Conservation (phyloP, 2,797 vertebrate species). For the Enteromius treurensis region DNA sequence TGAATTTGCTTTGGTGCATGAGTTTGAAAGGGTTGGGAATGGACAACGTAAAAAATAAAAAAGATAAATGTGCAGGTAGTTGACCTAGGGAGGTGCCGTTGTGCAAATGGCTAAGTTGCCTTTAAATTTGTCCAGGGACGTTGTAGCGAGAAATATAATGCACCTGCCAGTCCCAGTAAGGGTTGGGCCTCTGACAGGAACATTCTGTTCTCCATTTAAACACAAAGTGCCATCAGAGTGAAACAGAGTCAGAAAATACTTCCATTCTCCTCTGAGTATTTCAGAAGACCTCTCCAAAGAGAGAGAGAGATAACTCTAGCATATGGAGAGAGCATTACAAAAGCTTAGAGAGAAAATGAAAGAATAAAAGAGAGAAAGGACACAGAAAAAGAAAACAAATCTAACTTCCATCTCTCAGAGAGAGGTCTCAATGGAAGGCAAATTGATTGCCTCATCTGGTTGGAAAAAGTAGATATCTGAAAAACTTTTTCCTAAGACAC, state of each 20-base stretch:
- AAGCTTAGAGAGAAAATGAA: constrained; percentile 54
- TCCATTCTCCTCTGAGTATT: constrained; percentile 63
- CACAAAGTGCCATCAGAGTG: constrained; percentile 78
- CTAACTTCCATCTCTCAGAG: constrained; percentile 54
- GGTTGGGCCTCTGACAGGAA: constrained; percentile 77
- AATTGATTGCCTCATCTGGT: constrained; percentile 81
- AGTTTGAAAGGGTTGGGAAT: not conserved
- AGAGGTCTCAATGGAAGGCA: constrained; percentile 67
- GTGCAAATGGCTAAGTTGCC: constrained; percentile 58
- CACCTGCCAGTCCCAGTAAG: constrained; percentile 79
- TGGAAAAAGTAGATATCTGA: constrained; percentile 78
- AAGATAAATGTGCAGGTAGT: constrained; percentile 42
- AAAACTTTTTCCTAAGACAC: constrained; percentile 73
- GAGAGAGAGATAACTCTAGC: constrained; percentile 60
- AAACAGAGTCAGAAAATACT: constrained; percentile 71
- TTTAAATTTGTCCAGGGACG: constrained; percentile 81
- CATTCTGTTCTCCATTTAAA: constrained; percentile 77
- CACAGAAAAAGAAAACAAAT: constrained; percentile 34
- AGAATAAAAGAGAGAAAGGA: constrained; percentile 52
- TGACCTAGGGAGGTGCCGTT: constrained; percentile 30
- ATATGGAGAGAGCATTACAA: constrained; percentile 58
- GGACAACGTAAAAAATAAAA: constrained; percentile 17
- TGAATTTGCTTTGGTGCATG: constrained; percentile 37
- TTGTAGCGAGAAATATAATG: constrained; percentile 77
- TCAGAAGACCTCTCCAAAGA: constrained; percentile 66